phyloP scores from a whole-genome alignment of 2,888 invertebrate genomes.

The Chrysodeixis includens region DNA sequence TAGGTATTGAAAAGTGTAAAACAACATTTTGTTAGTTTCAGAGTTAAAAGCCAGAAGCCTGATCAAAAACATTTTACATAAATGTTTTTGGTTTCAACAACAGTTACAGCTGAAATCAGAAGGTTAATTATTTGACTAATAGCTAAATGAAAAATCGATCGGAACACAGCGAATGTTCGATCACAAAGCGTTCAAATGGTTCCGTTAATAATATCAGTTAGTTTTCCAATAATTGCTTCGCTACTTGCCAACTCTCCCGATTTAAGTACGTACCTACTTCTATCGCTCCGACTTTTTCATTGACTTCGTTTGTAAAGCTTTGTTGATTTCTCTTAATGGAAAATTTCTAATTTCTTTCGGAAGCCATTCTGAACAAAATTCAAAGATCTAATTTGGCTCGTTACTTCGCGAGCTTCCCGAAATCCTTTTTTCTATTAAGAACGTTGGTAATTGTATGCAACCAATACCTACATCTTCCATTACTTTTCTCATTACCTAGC shows the following conservation, averaged over 20 bases:
- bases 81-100: not conserved
- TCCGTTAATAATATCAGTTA: slow-evolving; percentile 76
- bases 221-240: slow-evolving; percentile 76
- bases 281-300: slow-evolving; percentile 60
- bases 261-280: slow-evolving; percentile 40
- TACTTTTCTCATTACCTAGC: slow-evolving; percentile 18
- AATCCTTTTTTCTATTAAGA: slow-evolving; percentile 7
- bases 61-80: not conserved
- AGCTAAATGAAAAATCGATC: slow-evolving; percentile 53
- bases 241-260: slow-evolving; percentile 64
- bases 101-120: not conserved
- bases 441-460: slow-evolving; percentile 34
- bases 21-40: not conserved
- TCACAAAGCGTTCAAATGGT: slow-evolving; percentile 63
- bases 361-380: slow-evolving; percentile 45
- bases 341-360: slow-evolving; percentile 61
- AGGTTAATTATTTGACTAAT: slow-evolving; percentile 37
- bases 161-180: slow-evolving; percentile 50
- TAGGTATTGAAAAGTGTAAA: not conserved
- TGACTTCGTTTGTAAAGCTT: slow-evolving; percentile 61
- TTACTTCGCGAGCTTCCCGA: slow-evolving; percentile 29
- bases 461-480: slow-evolving; percentile 15
- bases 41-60: not conserved
- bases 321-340: slow-evolving; percentile 67
- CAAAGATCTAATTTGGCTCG: slow-evolving; percentile 49